Evolutionary conservation across 2,888 invertebrate genomes (phyloP).

Genomic region (Petrolisthes manimaculis): DNA sequence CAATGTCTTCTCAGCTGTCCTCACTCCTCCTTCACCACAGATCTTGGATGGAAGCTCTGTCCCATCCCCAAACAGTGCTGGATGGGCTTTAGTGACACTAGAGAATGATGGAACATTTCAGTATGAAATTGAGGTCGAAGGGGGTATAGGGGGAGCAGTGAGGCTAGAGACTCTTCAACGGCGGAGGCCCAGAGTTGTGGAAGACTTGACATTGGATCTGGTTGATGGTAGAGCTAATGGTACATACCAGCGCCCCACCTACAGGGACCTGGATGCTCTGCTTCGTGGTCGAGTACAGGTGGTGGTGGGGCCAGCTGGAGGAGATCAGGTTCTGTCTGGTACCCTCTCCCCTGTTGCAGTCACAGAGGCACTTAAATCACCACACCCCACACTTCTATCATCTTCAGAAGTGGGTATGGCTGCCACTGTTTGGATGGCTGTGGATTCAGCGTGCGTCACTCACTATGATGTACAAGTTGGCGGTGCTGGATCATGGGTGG

Average conservation of each 20-base stretch:
- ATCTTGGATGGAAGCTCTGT: neutral
- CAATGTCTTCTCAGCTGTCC: conserved; percentile 66
- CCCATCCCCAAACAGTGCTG: conserved; percentile 42
- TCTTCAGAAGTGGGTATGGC: conserved; percentile 65
- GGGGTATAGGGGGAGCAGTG: conserved; percentile 41
- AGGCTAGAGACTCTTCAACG: conserved; percentile 52
- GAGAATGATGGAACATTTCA: conserved; percentile 66
- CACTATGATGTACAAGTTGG: conserved; percentile 67
- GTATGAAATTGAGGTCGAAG: conserved; percentile 65
- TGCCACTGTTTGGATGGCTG: conserved; percentile 67
- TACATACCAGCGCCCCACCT: conserved; percentile 61
- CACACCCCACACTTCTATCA: conserved; percentile 64
- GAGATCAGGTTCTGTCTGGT: conserved; percentile 67
- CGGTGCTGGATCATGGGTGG: conserved; percentile 39
- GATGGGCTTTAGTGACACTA: conserved; percentile 65
- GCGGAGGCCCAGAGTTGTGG: conserved; percentile 54
- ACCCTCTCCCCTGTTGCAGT: conserved; percentile 67
- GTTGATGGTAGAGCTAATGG: conserved; percentile 63
- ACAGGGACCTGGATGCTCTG: conserved; percentile 65
- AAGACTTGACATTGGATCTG: conserved; percentile 56
- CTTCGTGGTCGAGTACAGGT: conserved; percentile 56
- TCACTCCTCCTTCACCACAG: conserved; percentile 59
- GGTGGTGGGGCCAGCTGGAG: conserved; percentile 54
- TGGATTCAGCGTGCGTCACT: conserved; percentile 67
- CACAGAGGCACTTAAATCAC: conserved; percentile 67